Percentiles rank a stretch among this genome's conserved stretches.
phyloP scores from a whole-genome alignment of 2,888 invertebrate genomes.

The Nomada ruficornis region DNA sequence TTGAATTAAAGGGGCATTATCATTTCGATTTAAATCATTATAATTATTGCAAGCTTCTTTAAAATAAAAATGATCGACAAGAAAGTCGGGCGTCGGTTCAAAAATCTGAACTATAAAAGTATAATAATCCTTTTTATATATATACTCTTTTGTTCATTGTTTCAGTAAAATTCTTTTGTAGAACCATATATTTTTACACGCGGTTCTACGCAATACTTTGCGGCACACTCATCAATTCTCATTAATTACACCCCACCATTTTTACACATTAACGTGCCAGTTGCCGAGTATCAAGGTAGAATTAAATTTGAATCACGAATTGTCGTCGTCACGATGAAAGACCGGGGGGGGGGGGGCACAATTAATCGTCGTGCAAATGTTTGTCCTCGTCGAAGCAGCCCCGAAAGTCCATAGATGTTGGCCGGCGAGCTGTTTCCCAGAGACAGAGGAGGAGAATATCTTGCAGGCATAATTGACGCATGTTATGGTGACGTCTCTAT shows the following conservation, averaged over 20 bases:
- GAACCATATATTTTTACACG: no score
- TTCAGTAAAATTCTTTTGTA: no score
- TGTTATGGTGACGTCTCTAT: conserved; percentile 59
- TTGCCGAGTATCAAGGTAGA: no score
- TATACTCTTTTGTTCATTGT: no score
- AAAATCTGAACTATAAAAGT: no score
- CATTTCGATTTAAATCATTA: background rate
- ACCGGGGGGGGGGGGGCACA: no score
- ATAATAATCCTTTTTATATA: no score
- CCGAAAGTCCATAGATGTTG: conserved; percentile 16
- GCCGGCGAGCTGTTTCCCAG: background rate
- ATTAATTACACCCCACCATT: no score
- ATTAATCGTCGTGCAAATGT: conserved; percentile 33
- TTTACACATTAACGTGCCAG: no score
- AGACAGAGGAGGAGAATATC: conserved; percentile 32
- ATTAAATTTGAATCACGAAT: background rate
- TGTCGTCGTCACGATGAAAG: background rate
- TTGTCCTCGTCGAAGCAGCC: conserved; percentile 15
- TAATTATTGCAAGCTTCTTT: no score
- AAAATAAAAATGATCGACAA: background rate
- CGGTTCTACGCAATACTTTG: no score
- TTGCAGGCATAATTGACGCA: conserved; percentile 63
- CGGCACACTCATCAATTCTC: no score
- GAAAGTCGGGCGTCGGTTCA: background rate
- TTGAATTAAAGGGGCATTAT: background rate